Base-by-base conservation (phyloP, 2,113 vertebrate genomes). In the Sprattus sprattus region DNA sequence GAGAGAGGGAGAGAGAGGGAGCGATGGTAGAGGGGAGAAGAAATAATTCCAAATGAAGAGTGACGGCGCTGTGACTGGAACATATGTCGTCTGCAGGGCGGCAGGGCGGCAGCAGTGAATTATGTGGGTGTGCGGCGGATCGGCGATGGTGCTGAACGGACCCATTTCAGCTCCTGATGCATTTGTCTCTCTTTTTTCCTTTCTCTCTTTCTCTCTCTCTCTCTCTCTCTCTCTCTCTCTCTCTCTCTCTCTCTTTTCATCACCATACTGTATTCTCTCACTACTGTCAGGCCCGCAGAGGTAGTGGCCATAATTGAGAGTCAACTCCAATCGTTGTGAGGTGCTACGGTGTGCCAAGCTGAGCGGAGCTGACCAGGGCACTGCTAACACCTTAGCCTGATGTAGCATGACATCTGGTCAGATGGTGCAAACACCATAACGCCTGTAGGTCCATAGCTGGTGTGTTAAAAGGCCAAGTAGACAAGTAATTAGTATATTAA, bases 101-200 rank as follows among this genome's bases (percentile, higher is more conserved):
- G 85, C 78, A 9, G 22, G 50, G 85, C 57, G 10, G 22, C 47
- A 87, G 87, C 87, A 83, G 87, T 88, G 86, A 95, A 96, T 96
- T 95, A 96, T 97, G 95, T 94, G 94, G 95, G 95, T 95, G 86
- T 57, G 94, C 93, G 95, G 96, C 96, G 96, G 96, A 95, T 95
- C 91, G 90, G 95, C 96, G 97, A 93, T 96, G 96, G 95, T 95
- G 97, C 96, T 96, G 96, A 98, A 98, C 97, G 93, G 95, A 95
- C 95, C 96, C 96, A 98, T 98, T 97, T 97, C 95, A 97, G 96
- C 96, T 94, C 96, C 95, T 97, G 96, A 97, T 98, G 96, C 96
- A 96, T 13, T 28, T 3, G n/a, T 87, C n/a, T 71, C 39, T 60
- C 83, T 50, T 25, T 15, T 32, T 45, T 20, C 25, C 7, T 83